phyloP scores from a whole-genome alignment of 2,888 invertebrate species.

The Julus scandinavius region DNA sequence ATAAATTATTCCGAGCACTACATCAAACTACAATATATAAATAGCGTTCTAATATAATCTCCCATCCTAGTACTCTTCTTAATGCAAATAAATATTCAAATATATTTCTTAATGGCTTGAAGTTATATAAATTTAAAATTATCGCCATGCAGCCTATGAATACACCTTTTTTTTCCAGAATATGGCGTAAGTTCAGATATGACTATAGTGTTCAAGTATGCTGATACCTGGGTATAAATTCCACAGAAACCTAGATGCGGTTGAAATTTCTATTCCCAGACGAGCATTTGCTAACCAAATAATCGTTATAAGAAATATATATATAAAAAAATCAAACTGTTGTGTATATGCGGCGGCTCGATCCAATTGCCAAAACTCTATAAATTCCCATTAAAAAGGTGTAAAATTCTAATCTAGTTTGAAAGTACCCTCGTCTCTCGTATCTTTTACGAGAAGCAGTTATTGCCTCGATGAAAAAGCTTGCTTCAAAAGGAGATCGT shows the following conservation, averaged over 20 bases:
- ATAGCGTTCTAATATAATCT: too few relatives aligned
- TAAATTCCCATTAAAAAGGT: background rate
- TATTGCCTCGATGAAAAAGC: constrained; percentile 3
- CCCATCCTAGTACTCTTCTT: too few relatives aligned
- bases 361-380: background rate
- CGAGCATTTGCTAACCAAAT: background rate
- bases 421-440: background rate
- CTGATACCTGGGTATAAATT: background rate
- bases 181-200: too few relatives aligned
- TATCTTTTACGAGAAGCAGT: constrained; percentile 22
- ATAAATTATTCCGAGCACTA: too few relatives aligned
- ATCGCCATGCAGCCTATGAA: too few relatives aligned
- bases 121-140: too few relatives aligned
- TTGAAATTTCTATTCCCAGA: constrained; percentile 7
- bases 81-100: too few relatives aligned
- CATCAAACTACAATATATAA: too few relatives aligned
- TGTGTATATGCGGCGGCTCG: background rate
- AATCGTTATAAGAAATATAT: background rate
- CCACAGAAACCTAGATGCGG: background rate
- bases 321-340: background rate
- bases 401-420: constrained; percentile 34
- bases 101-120: too few relatives aligned
- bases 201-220: too few relatives aligned
- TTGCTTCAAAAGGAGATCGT: constrained; percentile 12
- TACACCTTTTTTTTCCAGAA: too few relatives aligned